Percentiles rank a stretch among this genome's conserved stretches.
Evolutionary conservation across 1,140 invertebrate genomes (phyloP).

Genomic region (Papilio aristodemus): DNA sequence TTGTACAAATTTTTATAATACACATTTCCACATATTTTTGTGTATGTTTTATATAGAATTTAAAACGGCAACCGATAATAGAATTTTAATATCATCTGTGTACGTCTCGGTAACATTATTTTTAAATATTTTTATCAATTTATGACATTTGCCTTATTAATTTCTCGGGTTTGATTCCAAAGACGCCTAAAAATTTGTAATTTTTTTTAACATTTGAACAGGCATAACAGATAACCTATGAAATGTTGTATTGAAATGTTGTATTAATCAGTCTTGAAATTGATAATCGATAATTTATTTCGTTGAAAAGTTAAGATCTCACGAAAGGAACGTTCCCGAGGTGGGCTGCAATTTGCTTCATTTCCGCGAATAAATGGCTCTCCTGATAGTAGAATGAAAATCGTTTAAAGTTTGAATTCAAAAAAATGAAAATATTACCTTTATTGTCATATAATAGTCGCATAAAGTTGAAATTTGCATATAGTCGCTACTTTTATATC

Average conservation of each 20-base stretch:
- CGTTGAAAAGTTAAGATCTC: constrained; percentile 6
- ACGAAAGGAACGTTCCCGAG: background rate
- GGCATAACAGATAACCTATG: no score
- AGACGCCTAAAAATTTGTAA: no score
- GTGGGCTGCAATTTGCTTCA: constrained; percentile 18
- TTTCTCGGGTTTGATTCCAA: no score
- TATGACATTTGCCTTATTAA: no score
- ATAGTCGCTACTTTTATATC: background rate
- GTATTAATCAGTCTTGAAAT: background rate
- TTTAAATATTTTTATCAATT: no score
- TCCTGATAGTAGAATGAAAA: constrained; percentile 3
- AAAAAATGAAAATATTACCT: constrained; percentile 11
- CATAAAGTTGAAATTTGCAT: background rate
- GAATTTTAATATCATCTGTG: no score
- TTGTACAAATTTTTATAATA: background rate
- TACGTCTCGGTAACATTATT: no score
- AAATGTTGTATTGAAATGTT: no score
- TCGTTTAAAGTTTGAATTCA: constrained; percentile 21
- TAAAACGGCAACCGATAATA: no score
- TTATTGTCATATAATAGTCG: background rate
- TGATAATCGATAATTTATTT: constrained; percentile 8
- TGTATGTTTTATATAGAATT: no score
- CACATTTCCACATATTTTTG: no score
- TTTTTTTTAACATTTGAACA: no score
- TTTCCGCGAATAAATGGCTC: constrained; percentile 12